A percentile compares a stretch with the other conserved stretches of the same genome.
Conservation (phyloP, 53 echinoderm and acorn worm genomes). For the Antedon mediterranea region DNA sequence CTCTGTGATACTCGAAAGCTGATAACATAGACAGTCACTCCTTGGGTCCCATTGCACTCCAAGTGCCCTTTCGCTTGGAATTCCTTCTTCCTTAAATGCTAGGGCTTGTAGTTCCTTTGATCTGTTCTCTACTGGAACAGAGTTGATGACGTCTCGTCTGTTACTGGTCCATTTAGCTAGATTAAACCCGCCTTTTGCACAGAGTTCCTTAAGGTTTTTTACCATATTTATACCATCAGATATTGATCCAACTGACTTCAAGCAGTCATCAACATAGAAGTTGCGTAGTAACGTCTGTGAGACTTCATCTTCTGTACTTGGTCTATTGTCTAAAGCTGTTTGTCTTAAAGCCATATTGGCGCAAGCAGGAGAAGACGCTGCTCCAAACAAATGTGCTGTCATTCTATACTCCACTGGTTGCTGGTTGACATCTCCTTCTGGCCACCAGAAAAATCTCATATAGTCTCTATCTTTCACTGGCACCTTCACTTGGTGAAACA, state of each 20-base stretch:
- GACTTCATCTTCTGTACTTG: neutral
- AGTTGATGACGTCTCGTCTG: neutral
- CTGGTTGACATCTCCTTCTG: too few relatives aligned
- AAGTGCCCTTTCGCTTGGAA: neutral
- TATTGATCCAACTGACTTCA: neutral
- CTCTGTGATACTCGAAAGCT: neutral
- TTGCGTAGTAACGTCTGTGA: neutral
- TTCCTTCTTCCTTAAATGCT: neutral
- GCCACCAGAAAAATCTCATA: too few relatives aligned
- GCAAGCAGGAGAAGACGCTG: conserved; percentile 23
- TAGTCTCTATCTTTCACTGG: too few relatives aligned
- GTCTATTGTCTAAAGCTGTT: neutral
- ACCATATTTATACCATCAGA: neutral
- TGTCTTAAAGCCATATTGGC: conserved; percentile 9
- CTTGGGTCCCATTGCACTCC: neutral
- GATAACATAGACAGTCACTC: neutral
- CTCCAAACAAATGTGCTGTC: conserved; percentile 35
- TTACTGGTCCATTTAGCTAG: neutral
- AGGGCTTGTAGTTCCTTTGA: neutral
- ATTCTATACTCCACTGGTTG: too few relatives aligned
- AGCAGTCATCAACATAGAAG: neutral
- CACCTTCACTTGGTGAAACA: too few relatives aligned
- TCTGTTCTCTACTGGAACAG: neutral
- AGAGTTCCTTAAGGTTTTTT: neutral
- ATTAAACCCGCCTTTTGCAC: neutral